Conservation (phyloP, 92 coral and sea anemone genomes). For the Palythoa grandis region DNA sequence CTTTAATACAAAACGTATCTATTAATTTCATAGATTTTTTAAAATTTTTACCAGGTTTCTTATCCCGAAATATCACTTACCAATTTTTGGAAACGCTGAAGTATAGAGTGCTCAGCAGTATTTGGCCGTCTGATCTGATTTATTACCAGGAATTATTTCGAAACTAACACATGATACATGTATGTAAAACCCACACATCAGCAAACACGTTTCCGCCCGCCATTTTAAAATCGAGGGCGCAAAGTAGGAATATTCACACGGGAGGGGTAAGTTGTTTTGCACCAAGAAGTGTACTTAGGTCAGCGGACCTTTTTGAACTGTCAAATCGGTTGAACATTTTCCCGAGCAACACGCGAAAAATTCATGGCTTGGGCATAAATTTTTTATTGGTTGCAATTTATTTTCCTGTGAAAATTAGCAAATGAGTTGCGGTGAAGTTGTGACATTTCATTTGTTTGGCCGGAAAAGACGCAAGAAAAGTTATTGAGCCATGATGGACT, state of each 20-base stretch:
- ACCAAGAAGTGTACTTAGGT: background rate
- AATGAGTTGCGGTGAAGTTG: constrained; percentile 17
- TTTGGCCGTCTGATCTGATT: background rate
- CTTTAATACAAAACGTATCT: too few species aligned
- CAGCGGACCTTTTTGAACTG: background rate
- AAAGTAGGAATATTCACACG: background rate
- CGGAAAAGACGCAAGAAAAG: constrained; percentile 2
- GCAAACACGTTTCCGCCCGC: constrained; percentile 3
- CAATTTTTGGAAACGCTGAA: background rate
- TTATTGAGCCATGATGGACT: background rate
- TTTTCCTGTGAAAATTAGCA: constrained; percentile 14
- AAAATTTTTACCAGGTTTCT: background rate
- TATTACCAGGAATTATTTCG: background rate
- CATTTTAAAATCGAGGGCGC: constrained; percentile 12
- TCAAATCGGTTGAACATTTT: background rate
- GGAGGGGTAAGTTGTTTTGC: constrained; percentile 10
- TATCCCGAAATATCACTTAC: background rate
- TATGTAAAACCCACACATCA: too few species aligned
- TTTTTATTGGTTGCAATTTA: constrained; percentile 11
- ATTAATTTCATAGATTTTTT: background rate
- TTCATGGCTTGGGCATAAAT: constrained; percentile 23
- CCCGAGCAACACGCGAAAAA: background rate
- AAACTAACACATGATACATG: background rate
- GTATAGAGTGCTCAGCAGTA: background rate
- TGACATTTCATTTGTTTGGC: background rate